phyloP scores from a whole-genome alignment of 2,113 vertebrate species.

The Xyrauchen texanus region DNA sequence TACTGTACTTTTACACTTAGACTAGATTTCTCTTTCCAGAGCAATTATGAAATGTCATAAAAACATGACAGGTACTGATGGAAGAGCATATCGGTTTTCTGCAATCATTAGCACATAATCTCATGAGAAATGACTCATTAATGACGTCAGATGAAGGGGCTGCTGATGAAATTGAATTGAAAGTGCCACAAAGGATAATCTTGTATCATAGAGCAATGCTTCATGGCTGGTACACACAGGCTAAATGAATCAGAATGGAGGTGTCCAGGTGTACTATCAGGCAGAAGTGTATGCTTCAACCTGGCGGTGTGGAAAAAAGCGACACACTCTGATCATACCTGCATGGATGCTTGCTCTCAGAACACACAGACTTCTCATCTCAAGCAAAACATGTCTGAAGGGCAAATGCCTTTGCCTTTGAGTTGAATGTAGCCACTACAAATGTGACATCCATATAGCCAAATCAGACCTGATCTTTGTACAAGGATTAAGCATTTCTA shows the following conservation, averaged over 20 bases:
- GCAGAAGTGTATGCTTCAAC: constrained; percentile 25
- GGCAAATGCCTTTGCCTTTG: constrained; percentile 14
- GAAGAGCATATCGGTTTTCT: constrained; percentile 19
- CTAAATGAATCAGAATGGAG: constrained; percentile 3
- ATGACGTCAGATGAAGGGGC: constrained; percentile 18
- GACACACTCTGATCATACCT: constrained; percentile 14
- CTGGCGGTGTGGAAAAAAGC: constrained; percentile 1
- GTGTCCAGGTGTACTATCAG: constrained; percentile 29
- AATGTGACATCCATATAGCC: not conserved
- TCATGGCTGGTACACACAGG: not conserved
- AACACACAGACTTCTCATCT: not conserved
- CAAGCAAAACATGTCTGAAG: constrained; percentile 13
- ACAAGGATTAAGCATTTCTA: not conserved
- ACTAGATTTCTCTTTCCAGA: constrained; percentile 13
- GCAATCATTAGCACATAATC: constrained; percentile 39
- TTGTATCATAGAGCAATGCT: not conserved
- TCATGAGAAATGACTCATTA: constrained; percentile 34
- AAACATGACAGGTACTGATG: constrained; percentile 32
- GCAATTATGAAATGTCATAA: constrained; percentile 30
- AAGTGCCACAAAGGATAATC: constrained; percentile 27
- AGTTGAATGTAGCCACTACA: not conserved
- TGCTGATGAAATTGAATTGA: constrained; percentile 29
- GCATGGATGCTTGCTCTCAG: constrained; percentile 21
- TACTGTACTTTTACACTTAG: not conserved
- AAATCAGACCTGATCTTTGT: not conserved